Conservation (phyloP, 2,888 invertebrate species). For the Lutraria lutraria region DNA sequence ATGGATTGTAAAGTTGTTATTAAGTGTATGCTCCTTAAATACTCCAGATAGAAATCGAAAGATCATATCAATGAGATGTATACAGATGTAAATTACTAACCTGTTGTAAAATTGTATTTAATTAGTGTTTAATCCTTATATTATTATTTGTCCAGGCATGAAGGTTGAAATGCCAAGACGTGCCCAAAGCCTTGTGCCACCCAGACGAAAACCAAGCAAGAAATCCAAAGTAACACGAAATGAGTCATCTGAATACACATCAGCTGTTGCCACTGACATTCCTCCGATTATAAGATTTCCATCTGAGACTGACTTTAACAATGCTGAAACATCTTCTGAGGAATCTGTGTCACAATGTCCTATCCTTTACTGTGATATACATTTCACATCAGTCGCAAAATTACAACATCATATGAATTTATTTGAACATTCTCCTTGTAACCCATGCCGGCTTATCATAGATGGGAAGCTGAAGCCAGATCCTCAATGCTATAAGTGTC, state of each 20-base stretch:
- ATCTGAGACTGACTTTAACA: neutral
- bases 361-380: constrained; percentile 72
- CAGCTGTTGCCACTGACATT: neutral
- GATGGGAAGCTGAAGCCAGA: constrained; percentile 64
- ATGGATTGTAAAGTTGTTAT: too few species aligned
- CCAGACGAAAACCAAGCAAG: neutral
- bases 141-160: neutral
- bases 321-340: neutral
- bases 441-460: constrained; percentile 65
- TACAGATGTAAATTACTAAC: too few species aligned
- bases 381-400: constrained; percentile 61
- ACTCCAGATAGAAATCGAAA: too few species aligned
- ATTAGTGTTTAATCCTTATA: too few species aligned
- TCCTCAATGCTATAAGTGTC: constrained; percentile 68
- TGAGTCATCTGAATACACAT: neutral
- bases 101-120: too few species aligned
- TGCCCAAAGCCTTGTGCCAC: neutral
- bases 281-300: neutral
- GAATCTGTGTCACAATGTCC: constrained; percentile 57
- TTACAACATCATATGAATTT: constrained; percentile 67
- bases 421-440: constrained; percentile 75
- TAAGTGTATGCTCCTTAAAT: too few species aligned
- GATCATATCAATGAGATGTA: too few species aligned
- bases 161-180: neutral
- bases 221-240: neutral